A percentile compares a stretch with the other conserved stretches of the same genome.
These are phyloP conservation scores for Himalopsyche kuldschensis DNA, from an alignment of 2,888 invertebrate species.

Conservation along the genomic window DNA sequence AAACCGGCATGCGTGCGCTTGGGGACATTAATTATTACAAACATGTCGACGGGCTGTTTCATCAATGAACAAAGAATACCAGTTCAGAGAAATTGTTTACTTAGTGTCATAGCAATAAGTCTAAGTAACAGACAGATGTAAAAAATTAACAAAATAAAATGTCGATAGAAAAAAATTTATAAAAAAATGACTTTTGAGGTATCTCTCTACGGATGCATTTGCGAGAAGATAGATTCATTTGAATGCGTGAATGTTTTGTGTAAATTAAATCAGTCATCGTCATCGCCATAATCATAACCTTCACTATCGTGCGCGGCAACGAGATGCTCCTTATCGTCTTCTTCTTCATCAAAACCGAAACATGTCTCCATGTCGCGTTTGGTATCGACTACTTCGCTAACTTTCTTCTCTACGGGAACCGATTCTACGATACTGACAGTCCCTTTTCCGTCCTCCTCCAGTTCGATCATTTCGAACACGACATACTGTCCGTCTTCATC, in stretches of 20 bases:
- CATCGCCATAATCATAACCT: constrained; percentile 6
- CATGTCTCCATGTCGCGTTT: constrained; percentile 77
- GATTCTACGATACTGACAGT: constrained; percentile 42
- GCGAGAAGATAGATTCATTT: not conserved
- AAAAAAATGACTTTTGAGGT: too few relatives aligned
- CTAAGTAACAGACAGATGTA: too few relatives aligned
- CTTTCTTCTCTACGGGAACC: constrained; percentile 44
- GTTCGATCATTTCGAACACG: constrained; percentile 39
- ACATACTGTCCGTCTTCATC: constrained; percentile 43
- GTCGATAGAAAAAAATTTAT: too few relatives aligned
- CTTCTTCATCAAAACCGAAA: constrained; percentile 71
- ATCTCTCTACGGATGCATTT: too few relatives aligned
- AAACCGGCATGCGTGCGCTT: too few relatives aligned
- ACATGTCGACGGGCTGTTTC: too few relatives aligned
- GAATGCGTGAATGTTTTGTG: too few relatives aligned
- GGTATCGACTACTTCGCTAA: constrained; percentile 41
- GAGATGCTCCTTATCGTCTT: constrained; percentile 42
- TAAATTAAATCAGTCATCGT: not conserved
- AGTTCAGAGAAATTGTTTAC: too few relatives aligned
- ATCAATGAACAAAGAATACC: too few relatives aligned
- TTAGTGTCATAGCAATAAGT: too few relatives aligned
- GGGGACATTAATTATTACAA: too few relatives aligned
- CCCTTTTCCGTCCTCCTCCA: constrained; percentile 42
- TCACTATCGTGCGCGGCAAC: constrained; percentile 8
- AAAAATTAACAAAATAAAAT: too few relatives aligned